Conservation (phyloP, 2,113 vertebrate species). For the Saccopteryx bilineata region DNA sequence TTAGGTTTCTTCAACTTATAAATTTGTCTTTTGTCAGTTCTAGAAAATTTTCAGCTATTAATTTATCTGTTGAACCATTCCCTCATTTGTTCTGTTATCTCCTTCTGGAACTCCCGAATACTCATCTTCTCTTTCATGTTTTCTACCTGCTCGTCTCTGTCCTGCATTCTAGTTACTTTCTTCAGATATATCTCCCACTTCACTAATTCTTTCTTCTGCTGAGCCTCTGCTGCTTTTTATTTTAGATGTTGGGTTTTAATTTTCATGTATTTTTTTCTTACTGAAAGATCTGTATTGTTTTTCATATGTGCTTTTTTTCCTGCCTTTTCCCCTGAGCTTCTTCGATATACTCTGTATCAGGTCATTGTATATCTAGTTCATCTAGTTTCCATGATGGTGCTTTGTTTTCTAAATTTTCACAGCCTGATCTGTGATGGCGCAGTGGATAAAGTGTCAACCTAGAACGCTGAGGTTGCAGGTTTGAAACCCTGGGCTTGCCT, state of each 20-base stretch:
- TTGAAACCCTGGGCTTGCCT: no score
- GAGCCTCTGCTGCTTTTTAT: constrained; percentile 10
- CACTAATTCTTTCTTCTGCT: not conserved
- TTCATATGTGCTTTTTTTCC: not conserved
- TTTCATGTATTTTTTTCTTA: constrained; percentile 28
- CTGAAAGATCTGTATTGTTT: not conserved
- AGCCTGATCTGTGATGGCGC: no score
- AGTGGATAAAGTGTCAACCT: no score
- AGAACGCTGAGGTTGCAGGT: no score
- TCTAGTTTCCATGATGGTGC: not conserved
- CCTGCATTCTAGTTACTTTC: not conserved
- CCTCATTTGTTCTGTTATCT: not conserved
- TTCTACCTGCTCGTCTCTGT: constrained; percentile 13
- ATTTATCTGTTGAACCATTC: not conserved
- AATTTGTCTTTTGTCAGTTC: not conserved
- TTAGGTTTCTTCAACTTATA: constrained; percentile 28
- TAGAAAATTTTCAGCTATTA: constrained; percentile 21
- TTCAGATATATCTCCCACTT: not conserved
- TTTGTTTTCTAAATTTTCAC: constrained; percentile 7
- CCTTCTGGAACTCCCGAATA: not conserved
- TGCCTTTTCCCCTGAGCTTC: not conserved
- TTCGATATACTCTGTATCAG: not conserved
- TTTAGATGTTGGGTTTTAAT: constrained; percentile 8
- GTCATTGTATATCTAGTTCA: not conserved
- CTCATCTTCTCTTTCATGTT: not conserved